Conservation (phyloP, 2,888 invertebrate genomes). For the Platycnemis pennipes region DNA sequence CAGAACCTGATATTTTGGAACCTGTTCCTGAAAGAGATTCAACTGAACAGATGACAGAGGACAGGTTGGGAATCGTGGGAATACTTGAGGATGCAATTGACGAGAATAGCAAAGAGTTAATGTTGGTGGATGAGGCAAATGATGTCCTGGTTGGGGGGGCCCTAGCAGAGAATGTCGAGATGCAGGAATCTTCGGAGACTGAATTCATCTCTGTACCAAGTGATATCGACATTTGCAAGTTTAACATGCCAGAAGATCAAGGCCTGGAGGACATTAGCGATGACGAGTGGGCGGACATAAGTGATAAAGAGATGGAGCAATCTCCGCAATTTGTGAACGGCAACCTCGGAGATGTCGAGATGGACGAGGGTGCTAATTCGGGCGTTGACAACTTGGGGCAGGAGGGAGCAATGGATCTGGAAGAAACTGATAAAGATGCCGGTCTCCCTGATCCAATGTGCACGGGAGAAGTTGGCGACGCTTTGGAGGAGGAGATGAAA, state of each 20-base stretch:
- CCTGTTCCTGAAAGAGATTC: not conserved
- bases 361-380: not conserved
- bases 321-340: not conserved
- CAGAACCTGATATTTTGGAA: not conserved
- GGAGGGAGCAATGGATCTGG: conserved; percentile 20
- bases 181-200: not conserved
- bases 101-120: not conserved
- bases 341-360: not conserved
- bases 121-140: conserved; percentile 8
- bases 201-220: not conserved
- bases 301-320: not conserved
- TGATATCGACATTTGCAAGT: not conserved
- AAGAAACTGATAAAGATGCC: not conserved
- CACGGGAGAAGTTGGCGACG: not conserved
- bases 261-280: conserved; percentile 55
- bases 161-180: not conserved
- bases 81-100: not conserved
- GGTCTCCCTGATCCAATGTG: not conserved
- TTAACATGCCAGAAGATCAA: not conserved
- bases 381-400: not conserved
- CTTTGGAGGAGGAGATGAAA: not conserved
- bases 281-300: not conserved
- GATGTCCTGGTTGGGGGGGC: not conserved
- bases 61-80: not conserved
- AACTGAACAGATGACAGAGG: not conserved